phyloP scores from a whole-genome alignment of 2,113 vertebrate genomes.

The Cathartes aura region DNA sequence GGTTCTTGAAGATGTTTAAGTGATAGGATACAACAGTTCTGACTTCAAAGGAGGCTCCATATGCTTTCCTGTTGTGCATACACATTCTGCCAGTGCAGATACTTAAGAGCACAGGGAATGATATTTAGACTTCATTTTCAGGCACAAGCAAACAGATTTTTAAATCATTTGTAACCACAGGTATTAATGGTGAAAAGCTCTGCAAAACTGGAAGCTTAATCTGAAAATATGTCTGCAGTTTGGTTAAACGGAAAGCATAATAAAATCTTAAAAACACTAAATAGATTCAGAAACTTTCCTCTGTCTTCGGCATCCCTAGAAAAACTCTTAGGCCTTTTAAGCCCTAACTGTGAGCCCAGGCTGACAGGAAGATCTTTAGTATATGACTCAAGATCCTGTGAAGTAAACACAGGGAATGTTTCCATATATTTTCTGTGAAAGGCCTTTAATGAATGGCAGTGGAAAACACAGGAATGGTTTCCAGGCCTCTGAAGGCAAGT shows the following conservation, averaged over 20 bases:
- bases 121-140: conserved; percentile 20
- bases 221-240: not conserved
- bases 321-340: not conserved
- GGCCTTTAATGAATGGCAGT: not conserved
- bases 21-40: not conserved
- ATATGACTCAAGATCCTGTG: not conserved
- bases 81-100: not conserved
- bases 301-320: not conserved
- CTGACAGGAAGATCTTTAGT: not conserved
- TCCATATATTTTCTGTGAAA: not conserved
- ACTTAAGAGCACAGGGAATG: not conserved
- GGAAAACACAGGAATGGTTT: not conserved
- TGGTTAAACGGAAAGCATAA: not conserved
- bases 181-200: not conserved
- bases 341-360: not conserved
- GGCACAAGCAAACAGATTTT: not conserved
- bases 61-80: not conserved
- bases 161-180: not conserved
- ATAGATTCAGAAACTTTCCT: not conserved
- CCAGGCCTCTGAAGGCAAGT: not conserved
- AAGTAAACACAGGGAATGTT: not conserved
- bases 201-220: not conserved
- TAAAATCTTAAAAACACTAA: not conserved
- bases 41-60: not conserved
- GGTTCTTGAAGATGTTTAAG: not conserved